Base-by-base conservation (phyloP, 1,140 invertebrate genomes). In the Globodera rostochiensis region DNA sequence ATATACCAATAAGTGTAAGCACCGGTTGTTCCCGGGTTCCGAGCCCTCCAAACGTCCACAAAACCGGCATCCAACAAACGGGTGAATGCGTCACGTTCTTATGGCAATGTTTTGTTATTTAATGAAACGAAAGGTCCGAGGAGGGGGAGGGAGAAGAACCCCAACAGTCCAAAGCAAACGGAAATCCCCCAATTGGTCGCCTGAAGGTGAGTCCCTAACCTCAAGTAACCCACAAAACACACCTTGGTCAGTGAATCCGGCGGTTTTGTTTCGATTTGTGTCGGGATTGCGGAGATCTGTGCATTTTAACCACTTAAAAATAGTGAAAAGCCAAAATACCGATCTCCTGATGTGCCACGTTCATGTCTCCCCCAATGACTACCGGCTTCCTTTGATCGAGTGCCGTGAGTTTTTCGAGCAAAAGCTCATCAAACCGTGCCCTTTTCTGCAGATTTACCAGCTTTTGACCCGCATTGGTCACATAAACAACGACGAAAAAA, bases 271-370 rank as follows among this genome's bases (percentile, higher is more conserved):
- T 73, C 88, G 89, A 90, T 98, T 99, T 0, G 93, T 93, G 90
- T 96, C 96, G 4, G 97, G 96, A 92, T 98, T 98, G 15, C 93
- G 93, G 81, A 98, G 91, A 93, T 98, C 96, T 95, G 83, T 74
- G 90, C 66, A 81, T n/a, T 9, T 36, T 36, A 36, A 36, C 36
- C 36, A 36, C 1, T 36, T 36, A 36, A 36, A 15, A 45, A 84
- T 64, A 80, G 67, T 15, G 21, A 77, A 47, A 67, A 60, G 47
- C 73, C 73, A 8, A 46, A 83, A 82, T 91, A 95, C 94, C 95
- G 89, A 98, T 98, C 92, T 96, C 95, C 85, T 94, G 91, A 91
- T 99, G 97, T 71, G 96, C 94, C 6, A 98, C 97, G 92, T 99
- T 99, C 92, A 99, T 93, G 91, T 99, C 97, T 3, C 97, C 97